These are phyloP conservation scores for Muscina levida DNA, from an alignment of 2,888 invertebrate species.

Conservation along the genomic window DNA sequence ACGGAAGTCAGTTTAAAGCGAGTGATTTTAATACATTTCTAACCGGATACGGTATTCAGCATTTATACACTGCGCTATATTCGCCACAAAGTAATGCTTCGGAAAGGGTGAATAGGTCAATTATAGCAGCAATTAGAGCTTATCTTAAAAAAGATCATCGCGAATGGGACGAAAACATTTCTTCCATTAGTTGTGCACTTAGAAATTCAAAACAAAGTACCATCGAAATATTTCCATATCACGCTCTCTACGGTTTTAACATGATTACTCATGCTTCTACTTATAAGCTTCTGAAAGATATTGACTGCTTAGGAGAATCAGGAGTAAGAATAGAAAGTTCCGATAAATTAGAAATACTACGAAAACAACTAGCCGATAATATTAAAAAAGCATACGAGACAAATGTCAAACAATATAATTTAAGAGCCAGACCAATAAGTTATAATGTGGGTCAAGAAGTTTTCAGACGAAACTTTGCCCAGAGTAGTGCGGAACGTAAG, in stretches of 20 bases:
- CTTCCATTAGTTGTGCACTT: slow-evolving; percentile 46
- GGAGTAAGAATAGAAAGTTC: not conserved
- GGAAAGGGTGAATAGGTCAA: slow-evolving; percentile 71
- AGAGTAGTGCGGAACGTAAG: not conserved
- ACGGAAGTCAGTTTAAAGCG: slow-evolving; percentile 67
- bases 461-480: slow-evolving; percentile 21
- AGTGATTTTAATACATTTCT: slow-evolving; percentile 59
- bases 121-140: slow-evolving; percentile 70
- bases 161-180: slow-evolving; percentile 53
- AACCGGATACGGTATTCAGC: slow-evolving; percentile 48
- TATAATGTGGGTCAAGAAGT: slow-evolving; percentile 14
- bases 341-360: slow-evolving; percentile 2
- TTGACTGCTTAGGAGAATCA: slow-evolving; percentile 21
- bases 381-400: slow-evolving; percentile 39
- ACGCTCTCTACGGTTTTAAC: slow-evolving; percentile 28
- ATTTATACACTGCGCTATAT: slow-evolving; percentile 68
- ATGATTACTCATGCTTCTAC: slow-evolving; percentile 16
- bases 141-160: slow-evolving; percentile 56
- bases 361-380: not conserved
- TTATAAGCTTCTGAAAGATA: slow-evolving; percentile 1
- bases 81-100: slow-evolving; percentile 74
- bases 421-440: slow-evolving; percentile 21
- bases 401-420: slow-evolving; percentile 1
- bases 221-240: slow-evolving; percentile 48
- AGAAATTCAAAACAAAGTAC: slow-evolving; percentile 47